A percentile compares a stretch with the other conserved stretches of the same genome.
phyloP scores from a whole-genome alignment of 30 jellyfish, hydroid and myxozoan genomes.

The Aurelia aurita complex sp. Pacific region DNA sequence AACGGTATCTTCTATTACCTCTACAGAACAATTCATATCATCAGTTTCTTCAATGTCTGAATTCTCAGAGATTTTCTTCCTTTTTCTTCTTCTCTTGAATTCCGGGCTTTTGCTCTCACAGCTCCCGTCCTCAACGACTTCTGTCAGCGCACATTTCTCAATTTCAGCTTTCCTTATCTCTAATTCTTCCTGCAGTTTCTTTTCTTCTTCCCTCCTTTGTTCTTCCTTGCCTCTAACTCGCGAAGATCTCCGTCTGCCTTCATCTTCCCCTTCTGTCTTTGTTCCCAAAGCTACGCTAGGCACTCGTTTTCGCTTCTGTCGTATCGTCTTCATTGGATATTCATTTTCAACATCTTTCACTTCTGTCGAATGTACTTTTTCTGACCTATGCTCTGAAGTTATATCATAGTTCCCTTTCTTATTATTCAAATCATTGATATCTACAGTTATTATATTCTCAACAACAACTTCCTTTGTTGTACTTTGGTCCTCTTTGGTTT shows the following conservation, averaged over 20 bases:
- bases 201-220: constrained; percentile 18
- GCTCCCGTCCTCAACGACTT: neutral
- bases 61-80: constrained; percentile 5
- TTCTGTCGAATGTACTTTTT: neutral
- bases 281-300: too few species aligned
- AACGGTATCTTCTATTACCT: neutral
- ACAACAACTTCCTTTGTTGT: too few species aligned
- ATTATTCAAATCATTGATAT: too few species aligned
- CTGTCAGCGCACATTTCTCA: neutral
- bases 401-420: too few species aligned
- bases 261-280: neutral
- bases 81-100: constrained; percentile 23
- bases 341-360: neutral
- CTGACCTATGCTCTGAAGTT: neutral
- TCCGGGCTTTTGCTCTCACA: constrained; percentile 18
- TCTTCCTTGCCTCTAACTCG: constrained; percentile 51
- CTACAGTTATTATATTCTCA: too few species aligned
- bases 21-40: neutral
- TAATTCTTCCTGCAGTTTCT: neutral
- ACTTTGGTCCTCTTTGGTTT: too few species aligned
- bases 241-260: constrained; percentile 48
- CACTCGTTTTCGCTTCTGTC: too few species aligned
- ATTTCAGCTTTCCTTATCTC: neutral
- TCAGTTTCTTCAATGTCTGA: neutral
- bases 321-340: neutral